Base-by-base conservation (phyloP, 2,888 invertebrate species). In the Drosophila barbarae region DNA sequence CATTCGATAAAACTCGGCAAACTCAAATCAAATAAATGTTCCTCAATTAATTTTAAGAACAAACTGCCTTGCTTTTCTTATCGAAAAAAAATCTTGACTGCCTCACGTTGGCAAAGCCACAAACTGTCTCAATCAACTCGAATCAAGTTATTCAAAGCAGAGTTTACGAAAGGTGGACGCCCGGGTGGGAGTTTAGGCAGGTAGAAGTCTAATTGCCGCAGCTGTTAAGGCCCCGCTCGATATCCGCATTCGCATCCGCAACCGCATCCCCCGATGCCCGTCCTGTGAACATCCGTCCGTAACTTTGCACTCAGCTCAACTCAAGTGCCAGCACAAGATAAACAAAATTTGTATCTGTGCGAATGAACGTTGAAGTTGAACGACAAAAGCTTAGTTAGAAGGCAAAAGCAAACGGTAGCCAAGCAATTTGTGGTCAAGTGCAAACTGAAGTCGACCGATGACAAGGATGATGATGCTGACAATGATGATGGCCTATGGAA, bases 341-440 rank as follows among this genome's bases (percentile, higher is more conserved):
- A 69, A 69, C 72, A 69, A 69, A 68, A 72, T 67, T 47, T 65
- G 55, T 52, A 21, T 42, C 68, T 38, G 55, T 64, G 68, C 42
- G 44, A 49, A 42, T 57, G 50, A 50, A 49, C 42, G 35, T 36
- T 49, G 71, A 64, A 73, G 65, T 70, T 63, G 51, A 69, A 54
- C 46, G 65, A 71, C 57, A 69, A 77, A 80, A 68, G 66, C 68
- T 84, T 81, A 67, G 67, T 74, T 72, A 65, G 64, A 52, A 57
- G 82, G 79, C 73, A 71, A 78, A 69, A 71, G 69, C 86, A 85
- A 76, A 81, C 68, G 69, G 76, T 74, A 74, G 78, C 64, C 71
- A 63, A 84, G 85, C 79, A 76, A 81, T 85, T 73, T 84, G 76
- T 61, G 86, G 85, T 73, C 79, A 78, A 82, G 66, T 68, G 51